Percentiles rank a stretch among this genome's conserved stretches.
Conservation (phyloP, 2,797 vertebrate species). For the Orientallactaga sibirica region DNA sequence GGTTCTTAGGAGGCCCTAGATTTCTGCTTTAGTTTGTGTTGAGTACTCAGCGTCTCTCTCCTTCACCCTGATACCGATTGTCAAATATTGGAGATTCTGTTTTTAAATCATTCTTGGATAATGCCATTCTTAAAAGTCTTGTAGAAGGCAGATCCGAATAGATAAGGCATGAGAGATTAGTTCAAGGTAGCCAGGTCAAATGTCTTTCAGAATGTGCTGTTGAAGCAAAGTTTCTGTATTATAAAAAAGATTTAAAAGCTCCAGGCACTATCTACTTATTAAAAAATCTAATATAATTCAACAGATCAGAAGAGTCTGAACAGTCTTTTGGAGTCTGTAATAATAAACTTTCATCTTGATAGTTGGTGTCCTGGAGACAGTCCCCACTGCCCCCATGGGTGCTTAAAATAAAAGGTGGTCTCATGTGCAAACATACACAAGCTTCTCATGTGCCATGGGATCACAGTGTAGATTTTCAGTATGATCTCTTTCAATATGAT, state of each 20-base stretch:
- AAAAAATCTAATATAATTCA: not conserved
- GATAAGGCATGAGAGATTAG: conserved; percentile 14
- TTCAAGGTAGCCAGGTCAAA: not conserved
- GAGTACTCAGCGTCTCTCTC: no score
- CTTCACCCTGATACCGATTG: no score
- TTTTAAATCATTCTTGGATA: not conserved
- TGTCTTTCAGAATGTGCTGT: conserved; percentile 14
- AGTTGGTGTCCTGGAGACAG: not conserved
- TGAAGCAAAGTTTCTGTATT: conserved; percentile 39
- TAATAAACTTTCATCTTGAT: not conserved
- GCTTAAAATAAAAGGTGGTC: not conserved
- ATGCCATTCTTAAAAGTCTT: conserved; percentile 6
- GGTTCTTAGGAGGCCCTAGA: no score
- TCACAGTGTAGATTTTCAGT: not conserved
- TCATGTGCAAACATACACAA: not conserved
- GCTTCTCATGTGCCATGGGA: not conserved
- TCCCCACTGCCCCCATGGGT: not conserved
- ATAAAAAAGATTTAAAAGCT: conserved; percentile 15
- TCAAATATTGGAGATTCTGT: not conserved
- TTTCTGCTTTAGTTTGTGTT: no score
- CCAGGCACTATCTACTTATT: not conserved
- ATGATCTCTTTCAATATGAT: not conserved
- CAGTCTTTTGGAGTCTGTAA: not conserved
- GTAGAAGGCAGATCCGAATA: not conserved
- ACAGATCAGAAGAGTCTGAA: not conserved